Conservation (phyloP, 2,113 vertebrate species). For the Equus przewalskii region DNA sequence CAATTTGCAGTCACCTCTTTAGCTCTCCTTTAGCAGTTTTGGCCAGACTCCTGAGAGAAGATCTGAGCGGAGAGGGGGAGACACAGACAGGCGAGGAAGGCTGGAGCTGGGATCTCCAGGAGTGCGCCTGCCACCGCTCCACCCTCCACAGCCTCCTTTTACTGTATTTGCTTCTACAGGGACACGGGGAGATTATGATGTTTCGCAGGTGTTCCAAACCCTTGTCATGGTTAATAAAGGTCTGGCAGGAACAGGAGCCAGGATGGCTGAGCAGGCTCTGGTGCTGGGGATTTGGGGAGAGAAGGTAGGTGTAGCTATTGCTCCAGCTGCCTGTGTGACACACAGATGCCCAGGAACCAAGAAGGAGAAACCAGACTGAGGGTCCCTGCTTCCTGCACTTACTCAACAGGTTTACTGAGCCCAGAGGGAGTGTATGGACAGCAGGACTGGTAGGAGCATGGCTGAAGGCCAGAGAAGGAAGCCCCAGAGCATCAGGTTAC, state of each 20-base stretch:
- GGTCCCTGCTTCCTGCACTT: not conserved
- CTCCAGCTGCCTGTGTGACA: not conserved
- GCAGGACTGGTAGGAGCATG: not conserved
- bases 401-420: not conserved
- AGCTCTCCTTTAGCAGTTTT: slow-evolving; percentile 65
- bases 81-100: slow-evolving; percentile 74
- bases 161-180: slow-evolving; percentile 78
- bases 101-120: slow-evolving; percentile 58
- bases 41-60: slow-evolving; percentile 81
- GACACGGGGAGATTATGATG: slow-evolving; percentile 82
- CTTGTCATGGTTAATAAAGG: slow-evolving; percentile 84
- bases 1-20: slow-evolving; percentile 82
- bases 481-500: not conserved
- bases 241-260: slow-evolving; percentile 67
- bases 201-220: slow-evolving; percentile 75
- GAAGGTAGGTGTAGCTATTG: not conserved
- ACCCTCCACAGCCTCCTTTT: slow-evolving; percentile 44
- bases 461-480: not conserved
- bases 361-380: not conserved
- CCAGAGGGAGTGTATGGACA: not conserved
- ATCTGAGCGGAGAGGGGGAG: slow-evolving; percentile 62
- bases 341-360: not conserved
- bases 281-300: not conserved
- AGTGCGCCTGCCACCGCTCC: slow-evolving; percentile 71
- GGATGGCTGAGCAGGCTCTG: not conserved